Conservation (phyloP, 2,797 vertebrate species). For the Cetoscarus ocellatus region DNA sequence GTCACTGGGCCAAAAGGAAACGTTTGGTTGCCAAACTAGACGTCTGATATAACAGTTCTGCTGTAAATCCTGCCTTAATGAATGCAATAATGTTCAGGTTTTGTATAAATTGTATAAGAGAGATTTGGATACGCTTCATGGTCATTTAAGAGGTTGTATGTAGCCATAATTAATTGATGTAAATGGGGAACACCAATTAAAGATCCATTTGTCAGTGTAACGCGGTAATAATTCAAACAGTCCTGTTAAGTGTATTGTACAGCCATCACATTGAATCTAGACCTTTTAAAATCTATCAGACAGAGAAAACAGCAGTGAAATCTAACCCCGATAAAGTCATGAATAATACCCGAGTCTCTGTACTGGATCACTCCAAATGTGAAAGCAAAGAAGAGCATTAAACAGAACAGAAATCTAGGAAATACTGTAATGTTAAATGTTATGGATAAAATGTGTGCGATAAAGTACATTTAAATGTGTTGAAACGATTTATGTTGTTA, state of each 20-base stretch:
- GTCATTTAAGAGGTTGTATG: background rate
- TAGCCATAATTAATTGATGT: background rate
- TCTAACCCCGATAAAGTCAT: background rate
- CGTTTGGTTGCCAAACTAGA: background rate
- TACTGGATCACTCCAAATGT: background rate
- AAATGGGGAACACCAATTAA: background rate
- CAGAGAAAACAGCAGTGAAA: too few relatives aligned
- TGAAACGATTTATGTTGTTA: too few relatives aligned
- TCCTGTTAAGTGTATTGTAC: background rate
- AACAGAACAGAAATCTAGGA: too few relatives aligned
- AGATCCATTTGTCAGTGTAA: background rate
- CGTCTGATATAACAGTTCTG: background rate
- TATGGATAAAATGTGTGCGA: too few relatives aligned
- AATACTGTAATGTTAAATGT: too few relatives aligned
- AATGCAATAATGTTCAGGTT: background rate
- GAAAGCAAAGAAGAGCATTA: too few relatives aligned
- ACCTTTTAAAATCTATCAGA: too few relatives aligned
- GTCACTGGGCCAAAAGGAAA: background rate
- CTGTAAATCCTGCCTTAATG: background rate
- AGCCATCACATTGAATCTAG: too few relatives aligned
- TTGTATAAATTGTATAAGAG: background rate
- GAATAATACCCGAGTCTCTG: background rate
- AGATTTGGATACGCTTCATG: background rate
- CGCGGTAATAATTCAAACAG: background rate
- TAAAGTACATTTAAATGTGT: too few relatives aligned